phyloP scores from a whole-genome alignment of 2,888 invertebrate species.

The Synergus laeviventris region DNA sequence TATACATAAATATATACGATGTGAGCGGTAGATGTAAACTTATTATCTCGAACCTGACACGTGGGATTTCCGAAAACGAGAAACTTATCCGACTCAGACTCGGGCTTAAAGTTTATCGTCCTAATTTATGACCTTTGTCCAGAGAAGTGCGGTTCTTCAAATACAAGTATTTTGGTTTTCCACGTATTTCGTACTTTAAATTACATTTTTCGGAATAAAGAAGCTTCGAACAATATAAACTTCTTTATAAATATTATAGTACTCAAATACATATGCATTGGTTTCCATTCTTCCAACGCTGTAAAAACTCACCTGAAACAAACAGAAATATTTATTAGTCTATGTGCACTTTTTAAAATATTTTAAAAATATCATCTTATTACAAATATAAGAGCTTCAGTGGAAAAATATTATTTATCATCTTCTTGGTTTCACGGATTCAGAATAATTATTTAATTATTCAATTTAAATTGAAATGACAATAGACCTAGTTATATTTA shows the following conservation, averaged over 20 bases:
- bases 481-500: not conserved
- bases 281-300: too few species aligned
- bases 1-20: too few species aligned
- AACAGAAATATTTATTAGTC: too few species aligned
- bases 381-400: too few species aligned
- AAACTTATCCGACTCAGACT: slow-evolving; percentile 5
- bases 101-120: slow-evolving; percentile 16
- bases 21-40: not conserved
- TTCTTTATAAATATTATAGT: too few species aligned
- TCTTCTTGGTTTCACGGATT: too few species aligned
- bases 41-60: slow-evolving; percentile 1
- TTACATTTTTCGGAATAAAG: not conserved
- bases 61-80: slow-evolving; percentile 9
- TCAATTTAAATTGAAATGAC: not conserved
- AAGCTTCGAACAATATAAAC: too few species aligned
- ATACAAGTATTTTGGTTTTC: not conserved
- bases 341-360: too few species aligned
- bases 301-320: too few species aligned
- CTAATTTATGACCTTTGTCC: not conserved
- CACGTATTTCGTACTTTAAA: not conserved
- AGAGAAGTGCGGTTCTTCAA: not conserved
- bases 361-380: too few species aligned
- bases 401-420: too few species aligned
- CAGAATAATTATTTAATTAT: not conserved
- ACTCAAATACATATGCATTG: too few species aligned